These are phyloP conservation scores for Drosophila picticornis DNA, from an alignment of 2,888 invertebrate genomes.

Conservation along the genomic window DNA sequence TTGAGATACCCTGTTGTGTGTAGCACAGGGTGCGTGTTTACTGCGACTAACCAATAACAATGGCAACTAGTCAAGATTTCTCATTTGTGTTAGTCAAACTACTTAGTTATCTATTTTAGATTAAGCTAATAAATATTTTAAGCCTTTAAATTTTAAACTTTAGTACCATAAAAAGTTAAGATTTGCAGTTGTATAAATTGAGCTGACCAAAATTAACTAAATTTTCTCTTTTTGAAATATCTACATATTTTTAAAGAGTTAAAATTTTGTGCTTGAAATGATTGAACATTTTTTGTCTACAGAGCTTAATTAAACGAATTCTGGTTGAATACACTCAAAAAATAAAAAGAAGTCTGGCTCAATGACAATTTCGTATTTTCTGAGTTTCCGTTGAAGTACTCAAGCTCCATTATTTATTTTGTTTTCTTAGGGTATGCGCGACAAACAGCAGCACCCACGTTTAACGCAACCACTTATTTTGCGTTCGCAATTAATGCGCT, in stretches of 20 bases:
- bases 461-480: conserved; percentile 20
- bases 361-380: background rate
- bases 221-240: background rate
- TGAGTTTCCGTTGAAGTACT: background rate
- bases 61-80: background rate
- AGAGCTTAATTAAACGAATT: background rate
- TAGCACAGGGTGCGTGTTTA: background rate
- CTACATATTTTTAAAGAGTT: background rate
- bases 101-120: background rate
- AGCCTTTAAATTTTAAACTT: background rate
- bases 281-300: background rate
- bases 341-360: background rate
- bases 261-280: background rate
- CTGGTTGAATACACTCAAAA: accelerated
- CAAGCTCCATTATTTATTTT: background rate
- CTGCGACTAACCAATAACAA: background rate
- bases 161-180: too few relatives aligned
- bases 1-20: conserved; percentile 20
- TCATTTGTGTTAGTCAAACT: background rate
- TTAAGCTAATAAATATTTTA: background rate
- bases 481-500: conserved; percentile 70
- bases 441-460: background rate
- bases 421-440: conserved; percentile 15
- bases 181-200: background rate
- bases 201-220: background rate